Evolutionary conservation across 2,113 vertebrate species (phyloP), one percentile per base, ranked within the genome.

Genomic region (Balaenoptera acutorostrata): DNA sequence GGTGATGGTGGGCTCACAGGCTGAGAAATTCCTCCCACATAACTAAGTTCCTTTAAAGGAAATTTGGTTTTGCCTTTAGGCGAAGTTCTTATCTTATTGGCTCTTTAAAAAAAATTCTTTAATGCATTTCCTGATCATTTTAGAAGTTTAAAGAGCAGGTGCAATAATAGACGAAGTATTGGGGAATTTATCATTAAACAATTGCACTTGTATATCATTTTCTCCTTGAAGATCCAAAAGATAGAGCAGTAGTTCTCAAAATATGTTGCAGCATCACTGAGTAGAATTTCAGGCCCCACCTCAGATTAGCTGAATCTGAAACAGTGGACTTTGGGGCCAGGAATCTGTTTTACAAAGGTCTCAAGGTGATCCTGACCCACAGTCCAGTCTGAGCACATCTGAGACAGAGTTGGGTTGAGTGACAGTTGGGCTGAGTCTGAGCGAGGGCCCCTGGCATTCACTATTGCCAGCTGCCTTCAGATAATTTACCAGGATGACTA

Each of bases 21-120:
- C 49, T 49, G 49, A 75, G 18, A 68, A 63, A 66, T 55, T 87
- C 52, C n/a, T 82, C 63, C n/a, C 49, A 81, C 44, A 55, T 59
- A 61, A 64, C 69, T 69, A 68, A 61, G 6, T 36, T 75, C 39
- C 46, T 69, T 69, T 57, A 91, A 57, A 63, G 77, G 71, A 77
- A 71, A 96, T 10, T 63, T 77, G 36, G 13, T 84, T 92, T 94
- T 59, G 25, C 27, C 20, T 68, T 78, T 71, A 66, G 13, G 64
- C 8, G n/a, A 89, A 80, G 15, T 74, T 92, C 27, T 41, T 66
- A 6, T 71, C 29, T 74, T 55, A 75, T 92, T 85, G 57, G 33
- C 52, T 77, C 74, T 55, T 89, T 49, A 57, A 87, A 77, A 64
- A 86, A 77, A 81, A 41, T 46, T 52, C 1, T 57, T 23, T 49